Evolutionary conservation across 1,140 invertebrate genomes (phyloP).

Genomic region (Coenobita brevimanus): DNA sequence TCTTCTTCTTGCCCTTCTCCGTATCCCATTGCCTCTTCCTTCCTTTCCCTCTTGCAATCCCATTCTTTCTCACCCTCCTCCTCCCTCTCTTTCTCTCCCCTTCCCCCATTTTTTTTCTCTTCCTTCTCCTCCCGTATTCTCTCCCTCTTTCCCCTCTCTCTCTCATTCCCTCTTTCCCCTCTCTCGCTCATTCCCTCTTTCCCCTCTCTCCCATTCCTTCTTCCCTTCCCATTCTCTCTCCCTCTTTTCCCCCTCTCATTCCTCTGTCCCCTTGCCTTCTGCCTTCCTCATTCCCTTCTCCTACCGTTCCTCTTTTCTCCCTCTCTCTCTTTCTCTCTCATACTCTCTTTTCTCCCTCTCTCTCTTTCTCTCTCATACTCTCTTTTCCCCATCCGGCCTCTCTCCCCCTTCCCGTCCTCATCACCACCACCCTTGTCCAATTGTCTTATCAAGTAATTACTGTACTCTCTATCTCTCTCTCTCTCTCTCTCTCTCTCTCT

Average conservation of each 20-base stretch:
- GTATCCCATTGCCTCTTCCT: too few species aligned
- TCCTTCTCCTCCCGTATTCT: too few species aligned
- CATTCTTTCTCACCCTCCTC: too few species aligned
- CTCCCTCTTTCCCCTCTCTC: too few species aligned
- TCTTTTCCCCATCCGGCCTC: too few species aligned
- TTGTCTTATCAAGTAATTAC: background rate
- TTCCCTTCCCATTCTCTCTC: background rate
- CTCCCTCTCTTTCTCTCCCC: too few species aligned
- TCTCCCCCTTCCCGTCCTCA: background rate
- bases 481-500: background rate
- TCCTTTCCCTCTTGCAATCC: too few species aligned
- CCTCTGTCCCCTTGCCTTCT: background rate
- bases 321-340: background rate
- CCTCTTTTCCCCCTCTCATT: background rate
- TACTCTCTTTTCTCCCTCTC: background rate
- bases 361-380: conserved; percentile 2
- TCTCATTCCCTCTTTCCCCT: too few species aligned
- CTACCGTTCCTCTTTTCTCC: background rate
- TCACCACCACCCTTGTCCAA: background rate
- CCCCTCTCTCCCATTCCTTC: too few species aligned
- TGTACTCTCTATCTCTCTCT: background rate
- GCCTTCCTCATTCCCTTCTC: background rate
- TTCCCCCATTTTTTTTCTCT: too few species aligned
- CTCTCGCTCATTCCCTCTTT: too few species aligned
- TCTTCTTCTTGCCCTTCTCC: too few species aligned